Percentiles rank a stretch among this genome's conserved stretches.
phyloP scores from a whole-genome alignment of 2,113 vertebrate species.

The Datnioides undecimradiatus region DNA sequence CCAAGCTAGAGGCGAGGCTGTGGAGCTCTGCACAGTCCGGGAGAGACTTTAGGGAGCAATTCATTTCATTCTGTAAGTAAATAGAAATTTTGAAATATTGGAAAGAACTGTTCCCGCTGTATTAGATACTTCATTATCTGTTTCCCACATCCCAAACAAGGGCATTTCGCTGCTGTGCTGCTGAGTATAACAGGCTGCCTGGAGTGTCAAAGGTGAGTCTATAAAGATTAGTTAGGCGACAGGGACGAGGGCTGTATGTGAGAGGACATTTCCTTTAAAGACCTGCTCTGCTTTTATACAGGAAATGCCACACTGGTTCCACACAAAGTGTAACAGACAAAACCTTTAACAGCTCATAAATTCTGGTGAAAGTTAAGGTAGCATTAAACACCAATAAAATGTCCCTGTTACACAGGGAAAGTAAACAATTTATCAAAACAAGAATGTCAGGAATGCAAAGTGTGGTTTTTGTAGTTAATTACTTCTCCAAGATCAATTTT shows the following conservation, averaged over 20 bases:
- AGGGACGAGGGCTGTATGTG: conserved; percentile 63
- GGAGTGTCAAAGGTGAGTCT: conserved; percentile 77
- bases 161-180: conserved; percentile 44
- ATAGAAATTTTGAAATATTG: conserved; percentile 61
- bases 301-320: conserved; percentile 83
- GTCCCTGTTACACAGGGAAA: conserved; percentile 3
- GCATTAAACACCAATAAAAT: conserved; percentile 59
- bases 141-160: conserved; percentile 53
- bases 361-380: conserved; percentile 59
- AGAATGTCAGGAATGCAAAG: conserved; percentile 48
- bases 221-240: conserved; percentile 77
- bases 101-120: conserved; percentile 6
- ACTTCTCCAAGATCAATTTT: conserved; percentile 27
- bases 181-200: conserved; percentile 50
- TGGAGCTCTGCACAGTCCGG: conserved; percentile 30
- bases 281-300: conserved; percentile 73
- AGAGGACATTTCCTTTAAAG: conserved; percentile 77
- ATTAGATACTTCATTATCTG: conserved; percentile 48
- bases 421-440: conserved; percentile 36
- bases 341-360: conserved; percentile 78
- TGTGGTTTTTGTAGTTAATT: conserved; percentile 10
- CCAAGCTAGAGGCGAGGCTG: conserved; percentile 49
- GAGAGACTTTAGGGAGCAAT: conserved; percentile 63
- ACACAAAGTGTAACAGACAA: conserved; percentile 77
- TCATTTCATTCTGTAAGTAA: conserved; percentile 64